Percentiles rank a stretch among this genome's conserved stretches.
Conservation (phyloP, 2,797 vertebrate genomes). For the Fistularia tabacaria region DNA sequence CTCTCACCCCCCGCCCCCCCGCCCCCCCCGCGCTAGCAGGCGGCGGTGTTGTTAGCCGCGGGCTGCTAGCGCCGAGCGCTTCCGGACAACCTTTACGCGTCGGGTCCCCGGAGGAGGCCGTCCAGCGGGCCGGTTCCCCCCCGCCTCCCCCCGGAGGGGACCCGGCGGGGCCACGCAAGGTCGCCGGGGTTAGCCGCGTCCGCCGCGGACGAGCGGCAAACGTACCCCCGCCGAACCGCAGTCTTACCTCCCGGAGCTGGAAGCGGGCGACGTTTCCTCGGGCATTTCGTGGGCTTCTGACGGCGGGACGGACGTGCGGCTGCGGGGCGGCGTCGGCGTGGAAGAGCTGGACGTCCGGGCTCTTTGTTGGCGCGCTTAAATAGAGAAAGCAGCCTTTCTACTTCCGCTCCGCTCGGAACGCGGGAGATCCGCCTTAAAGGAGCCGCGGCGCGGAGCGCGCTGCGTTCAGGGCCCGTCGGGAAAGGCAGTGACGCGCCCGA, state of each 20-base stretch:
- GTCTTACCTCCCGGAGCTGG: slow-evolving; percentile 63
- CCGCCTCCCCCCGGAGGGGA: too few species aligned
- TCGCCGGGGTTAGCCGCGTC: slow-evolving; percentile 4
- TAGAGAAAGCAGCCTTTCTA: slow-evolving; percentile 62
- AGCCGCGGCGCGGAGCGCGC: slow-evolving; percentile 24
- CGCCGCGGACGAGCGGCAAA: slow-evolving; percentile 29
- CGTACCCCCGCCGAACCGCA: too few species aligned
- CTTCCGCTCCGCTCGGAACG: slow-evolving; percentile 73
- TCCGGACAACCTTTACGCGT: too few species aligned
- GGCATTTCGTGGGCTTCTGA: slow-evolving; percentile 51
- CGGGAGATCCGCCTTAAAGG: slow-evolving; percentile 77
- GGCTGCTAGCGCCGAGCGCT: too few species aligned
- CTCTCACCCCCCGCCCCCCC: too few species aligned
- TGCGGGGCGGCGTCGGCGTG: slow-evolving; percentile 2
- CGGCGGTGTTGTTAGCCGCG: too few species aligned
- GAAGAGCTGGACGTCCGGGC: not conserved
- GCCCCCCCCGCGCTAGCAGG: too few species aligned
- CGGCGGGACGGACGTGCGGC: not conserved
- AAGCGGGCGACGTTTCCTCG: slow-evolving; percentile 68
- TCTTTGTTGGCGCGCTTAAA: slow-evolving; percentile 82
- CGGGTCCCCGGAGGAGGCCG: too few species aligned
- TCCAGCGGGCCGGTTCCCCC: too few species aligned
- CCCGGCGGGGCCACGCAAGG: not conserved
- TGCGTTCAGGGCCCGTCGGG: not conserved
- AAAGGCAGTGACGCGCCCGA: not conserved